Evolutionary conservation across 2,888 invertebrate genomes (phyloP), one percentile per base, ranked within the genome.

Genomic region (Mellilla xanthometata): DNA sequence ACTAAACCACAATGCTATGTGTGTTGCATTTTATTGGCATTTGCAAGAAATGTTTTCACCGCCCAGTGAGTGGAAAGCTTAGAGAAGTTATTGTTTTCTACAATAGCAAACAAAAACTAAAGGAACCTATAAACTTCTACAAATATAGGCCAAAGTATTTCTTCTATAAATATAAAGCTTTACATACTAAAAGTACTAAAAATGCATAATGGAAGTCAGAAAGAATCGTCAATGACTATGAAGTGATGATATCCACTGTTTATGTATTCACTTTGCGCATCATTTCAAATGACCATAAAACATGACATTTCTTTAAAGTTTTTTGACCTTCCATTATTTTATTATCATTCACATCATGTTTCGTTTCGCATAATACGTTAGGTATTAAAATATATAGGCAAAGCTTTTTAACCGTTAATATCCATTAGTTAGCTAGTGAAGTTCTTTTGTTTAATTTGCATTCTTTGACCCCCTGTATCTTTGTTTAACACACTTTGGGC

Each of bases 261-360:
- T 36, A 35, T 26, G 35, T 40, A 54, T 48, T 53, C 51, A 22
- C n/a, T 19, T 22, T 15, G 23, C 38, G 40, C 35, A 22, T 26
- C 47, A 41, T 48, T 48, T 47, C 33, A 48, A 42, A 42, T 42
- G 41, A n/a, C 29, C 33, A 48, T 48, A 41, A 48, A 48, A 41
- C 47, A 28, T 44, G 29, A 36, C 42, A 47, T 34, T 56, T 53
- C 40, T 13, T 12, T 28, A 31, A 48, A 50, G 54, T 47, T 55
- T 55, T 49, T 56, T 58, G 49, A 60, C 55, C 59, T 47, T 51
- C 28, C 43, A 54, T 52, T 45, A 33, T 29, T 46, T 39, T 22
- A 54, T 56, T 56, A 39, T 15, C 31, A 57, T 54, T 53, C 51
- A 27, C 30, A 42, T 15, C 55, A 38, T 39, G 50, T 13, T 29